Percentiles rank a stretch among this genome's conserved stretches.
phyloP scores from a whole-genome alignment of 2,113 vertebrate genomes.

The Rana temporaria region DNA sequence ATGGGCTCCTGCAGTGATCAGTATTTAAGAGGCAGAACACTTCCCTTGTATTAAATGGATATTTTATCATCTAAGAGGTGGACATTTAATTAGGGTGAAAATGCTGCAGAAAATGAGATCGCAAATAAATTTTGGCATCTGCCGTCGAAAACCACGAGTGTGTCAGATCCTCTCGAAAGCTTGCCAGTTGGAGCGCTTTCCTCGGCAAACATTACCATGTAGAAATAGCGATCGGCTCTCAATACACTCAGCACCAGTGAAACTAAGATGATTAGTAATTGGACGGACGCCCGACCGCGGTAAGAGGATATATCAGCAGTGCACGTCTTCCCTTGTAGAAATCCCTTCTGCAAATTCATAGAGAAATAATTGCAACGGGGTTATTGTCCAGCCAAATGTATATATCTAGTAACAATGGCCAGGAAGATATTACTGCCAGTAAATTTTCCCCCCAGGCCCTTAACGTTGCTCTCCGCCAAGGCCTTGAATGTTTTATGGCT shows the following conservation, averaged over 20 bases:
- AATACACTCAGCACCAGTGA: conserved; percentile 58
- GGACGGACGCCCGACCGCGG: conserved; percentile 42
- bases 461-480: conserved; percentile 21
- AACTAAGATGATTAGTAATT: conserved; percentile 56
- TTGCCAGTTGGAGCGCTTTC: conserved; percentile 55
- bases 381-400: conserved; percentile 54
- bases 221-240: conserved; percentile 47
- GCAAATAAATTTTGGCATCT: conserved; percentile 54
- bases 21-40: conserved; percentile 35
- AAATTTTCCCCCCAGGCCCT: conserved; percentile 50
- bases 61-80: conserved; percentile 54
- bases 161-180: conserved; percentile 52
- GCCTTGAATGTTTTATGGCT: conserved; percentile 47
- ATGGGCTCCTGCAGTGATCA: background rate
- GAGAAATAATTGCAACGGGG: conserved; percentile 51
- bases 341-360: conserved; percentile 52
- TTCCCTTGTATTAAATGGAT: conserved; percentile 47
- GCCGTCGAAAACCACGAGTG: conserved; percentile 44
- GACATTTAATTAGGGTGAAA: conserved; percentile 56
- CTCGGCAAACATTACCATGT: conserved; percentile 48
- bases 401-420: conserved; percentile 55
- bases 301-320: conserved; percentile 55
- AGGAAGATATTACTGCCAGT: conserved; percentile 53
- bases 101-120: conserved; percentile 54
- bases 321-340: conserved; percentile 47